phyloP scores from a whole-genome alignment of 2,888 invertebrate genomes.

The Amphimallon solstitiale region DNA sequence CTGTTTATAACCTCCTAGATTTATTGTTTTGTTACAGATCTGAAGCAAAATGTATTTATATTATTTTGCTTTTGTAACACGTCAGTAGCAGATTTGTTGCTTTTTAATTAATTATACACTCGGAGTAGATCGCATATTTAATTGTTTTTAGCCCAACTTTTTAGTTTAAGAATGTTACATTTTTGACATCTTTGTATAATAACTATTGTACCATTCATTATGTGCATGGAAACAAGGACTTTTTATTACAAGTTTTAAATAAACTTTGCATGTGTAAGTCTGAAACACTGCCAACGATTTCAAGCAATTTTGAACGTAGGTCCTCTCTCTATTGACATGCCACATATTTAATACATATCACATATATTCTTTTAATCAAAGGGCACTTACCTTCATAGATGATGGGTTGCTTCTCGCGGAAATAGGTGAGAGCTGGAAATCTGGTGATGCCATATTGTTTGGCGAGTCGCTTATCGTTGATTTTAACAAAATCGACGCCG shows the following conservation, averaged over 20 bases:
- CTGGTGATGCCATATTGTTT: constrained; percentile 96
- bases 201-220: too few species aligned
- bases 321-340: neutral
- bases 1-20: too few species aligned
- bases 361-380: neutral
- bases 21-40: too few species aligned
- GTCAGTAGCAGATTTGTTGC: too few species aligned
- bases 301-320: constrained; percentile 9
- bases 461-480: constrained; percentile 95
- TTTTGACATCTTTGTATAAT: too few species aligned
- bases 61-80: too few species aligned
- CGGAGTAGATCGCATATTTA: too few species aligned
- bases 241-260: constrained; percentile 5
- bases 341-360: neutral
- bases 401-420: constrained; percentile 95
- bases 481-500: constrained; percentile 95
- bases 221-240: neutral
- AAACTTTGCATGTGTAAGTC: constrained; percentile 14
- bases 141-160: too few species aligned
- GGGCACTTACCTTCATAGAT: constrained; percentile 89
- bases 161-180: too few species aligned
- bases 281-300: constrained; percentile 27
- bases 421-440: constrained; percentile 96
- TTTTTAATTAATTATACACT: too few species aligned
- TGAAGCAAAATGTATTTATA: too few species aligned